phyloP scores from a whole-genome alignment of 2,888 invertebrate species.

The Physocephala rufipes region DNA sequence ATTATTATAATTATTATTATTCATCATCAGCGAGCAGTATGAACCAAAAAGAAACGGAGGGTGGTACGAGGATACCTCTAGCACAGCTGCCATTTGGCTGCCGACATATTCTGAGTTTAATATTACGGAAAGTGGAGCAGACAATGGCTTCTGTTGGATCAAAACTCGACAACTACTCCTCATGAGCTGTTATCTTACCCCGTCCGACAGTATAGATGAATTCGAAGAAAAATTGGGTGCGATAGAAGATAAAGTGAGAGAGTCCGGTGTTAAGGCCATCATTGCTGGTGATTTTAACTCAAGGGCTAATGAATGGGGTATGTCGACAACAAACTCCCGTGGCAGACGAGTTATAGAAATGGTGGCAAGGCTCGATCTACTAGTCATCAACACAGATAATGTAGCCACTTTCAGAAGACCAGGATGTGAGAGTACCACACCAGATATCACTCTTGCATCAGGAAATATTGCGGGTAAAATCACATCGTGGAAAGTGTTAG shows the following conservation, averaged over 20 bases:
- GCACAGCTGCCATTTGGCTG: constrained; percentile 8
- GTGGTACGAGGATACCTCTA: not conserved
- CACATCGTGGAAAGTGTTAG: constrained; percentile 35
- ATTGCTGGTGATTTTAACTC: constrained; percentile 33
- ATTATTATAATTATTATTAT: not conserved
- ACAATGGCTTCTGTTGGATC: constrained; percentile 21
- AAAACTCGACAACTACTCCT: constrained; percentile 13
- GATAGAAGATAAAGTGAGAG: not conserved
- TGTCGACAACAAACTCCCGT: constrained; percentile 32
- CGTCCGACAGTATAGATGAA: constrained; percentile 28
- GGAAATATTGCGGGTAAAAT: constrained; percentile 12
- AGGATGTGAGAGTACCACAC: constrained; percentile 34
- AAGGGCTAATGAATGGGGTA: constrained; percentile 32
- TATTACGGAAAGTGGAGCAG: not conserved
- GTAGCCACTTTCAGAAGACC: constrained; percentile 35
- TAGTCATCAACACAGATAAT: constrained; percentile 31
- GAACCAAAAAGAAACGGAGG: too few relatives aligned
- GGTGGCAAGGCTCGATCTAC: constrained; percentile 36
- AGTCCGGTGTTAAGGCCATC: constrained; percentile 21
- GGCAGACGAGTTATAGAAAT: constrained; percentile 37
- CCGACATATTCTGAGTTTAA: not conserved
- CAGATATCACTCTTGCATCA: constrained; percentile 34
- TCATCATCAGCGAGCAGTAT: too few relatives aligned
- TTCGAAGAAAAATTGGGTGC: constrained; percentile 27
- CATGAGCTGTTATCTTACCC: constrained; percentile 25